Conservation (phyloP, 2,888 invertebrate genomes). For the Stenodema calcarata region DNA sequence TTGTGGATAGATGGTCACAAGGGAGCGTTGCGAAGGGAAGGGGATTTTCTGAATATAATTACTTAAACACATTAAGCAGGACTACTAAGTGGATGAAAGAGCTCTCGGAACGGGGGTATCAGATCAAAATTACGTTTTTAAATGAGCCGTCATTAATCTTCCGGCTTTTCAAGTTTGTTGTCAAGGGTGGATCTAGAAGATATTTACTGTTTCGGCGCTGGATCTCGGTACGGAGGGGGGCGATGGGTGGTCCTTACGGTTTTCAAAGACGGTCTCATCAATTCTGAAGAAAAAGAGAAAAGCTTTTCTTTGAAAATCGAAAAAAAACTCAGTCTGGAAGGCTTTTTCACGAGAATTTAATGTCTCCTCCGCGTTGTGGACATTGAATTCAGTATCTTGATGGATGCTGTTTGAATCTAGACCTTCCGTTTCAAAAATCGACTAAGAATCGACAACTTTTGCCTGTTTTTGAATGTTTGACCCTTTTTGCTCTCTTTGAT, state of each 20-base stretch:
- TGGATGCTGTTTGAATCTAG: background rate
- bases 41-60: slow-evolving; percentile 19
- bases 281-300: background rate
- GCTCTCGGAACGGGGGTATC: background rate
- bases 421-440: too few species aligned
- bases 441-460: too few species aligned
- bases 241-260: background rate
- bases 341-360: background rate
- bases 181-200: slow-evolving; percentile 23
- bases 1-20: background rate
- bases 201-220: slow-evolving; percentile 13
- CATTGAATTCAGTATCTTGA: background rate
- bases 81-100: background rate
- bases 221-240: background rate
- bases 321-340: background rate
- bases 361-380: background rate
- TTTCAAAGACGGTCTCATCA: background rate
- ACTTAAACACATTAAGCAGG: slow-evolving; percentile 23
- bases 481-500: too few species aligned
- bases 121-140: slow-evolving; percentile 42
- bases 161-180: slow-evolving; percentile 30
- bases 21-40: background rate
- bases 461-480: too few species aligned
- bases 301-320: background rate
- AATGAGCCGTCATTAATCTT: slow-evolving; percentile 38